phyloP scores from a whole-genome alignment of 2,797 vertebrate genomes.

The Notolabrus celidotus region DNA sequence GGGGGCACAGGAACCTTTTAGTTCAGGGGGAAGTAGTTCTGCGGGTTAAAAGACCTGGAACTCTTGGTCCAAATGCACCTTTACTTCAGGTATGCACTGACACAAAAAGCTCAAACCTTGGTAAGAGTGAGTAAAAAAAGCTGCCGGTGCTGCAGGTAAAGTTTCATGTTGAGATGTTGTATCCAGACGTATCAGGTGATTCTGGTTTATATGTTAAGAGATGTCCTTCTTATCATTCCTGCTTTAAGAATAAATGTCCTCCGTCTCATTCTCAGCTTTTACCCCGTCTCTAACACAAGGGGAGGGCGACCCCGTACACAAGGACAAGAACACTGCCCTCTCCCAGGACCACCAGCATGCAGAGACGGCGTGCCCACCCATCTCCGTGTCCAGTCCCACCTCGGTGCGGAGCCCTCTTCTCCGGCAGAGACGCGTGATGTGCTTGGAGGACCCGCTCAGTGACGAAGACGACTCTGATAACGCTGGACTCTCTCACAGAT shows the following conservation, averaged over 20 bases:
- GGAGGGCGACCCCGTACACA: constrained; percentile 3
- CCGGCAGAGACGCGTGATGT: constrained; percentile 87
- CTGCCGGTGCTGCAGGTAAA: too few relatives aligned
- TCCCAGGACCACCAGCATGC: constrained; percentile 54
- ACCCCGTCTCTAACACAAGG: constrained; percentile 13
- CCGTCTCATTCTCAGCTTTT: constrained; percentile 19
- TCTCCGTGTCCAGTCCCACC: constrained; percentile 83
- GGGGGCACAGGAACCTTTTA: too few relatives aligned
- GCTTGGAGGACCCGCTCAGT: constrained; percentile 85
- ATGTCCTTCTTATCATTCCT: too few relatives aligned
- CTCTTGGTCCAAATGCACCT: too few relatives aligned
- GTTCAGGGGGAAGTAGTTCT: too few relatives aligned
- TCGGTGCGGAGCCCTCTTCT: constrained; percentile 90
- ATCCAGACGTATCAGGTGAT: too few relatives aligned
- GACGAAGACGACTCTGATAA: constrained; percentile 62
- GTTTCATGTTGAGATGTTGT: too few relatives aligned
- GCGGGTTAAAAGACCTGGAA: too few relatives aligned
- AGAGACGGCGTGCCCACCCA: constrained; percentile 78
- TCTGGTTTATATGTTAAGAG: too few relatives aligned
- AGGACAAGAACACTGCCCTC: constrained; percentile 57
- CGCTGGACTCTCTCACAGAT: background rate
- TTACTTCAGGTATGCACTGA: too few relatives aligned
- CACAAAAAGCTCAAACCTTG: too few relatives aligned
- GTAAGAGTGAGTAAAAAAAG: too few relatives aligned
- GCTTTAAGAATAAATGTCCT: background rate